phyloP scores from a whole-genome alignment of 2,113 vertebrate species.

The Cryptotis parvus region DNA sequence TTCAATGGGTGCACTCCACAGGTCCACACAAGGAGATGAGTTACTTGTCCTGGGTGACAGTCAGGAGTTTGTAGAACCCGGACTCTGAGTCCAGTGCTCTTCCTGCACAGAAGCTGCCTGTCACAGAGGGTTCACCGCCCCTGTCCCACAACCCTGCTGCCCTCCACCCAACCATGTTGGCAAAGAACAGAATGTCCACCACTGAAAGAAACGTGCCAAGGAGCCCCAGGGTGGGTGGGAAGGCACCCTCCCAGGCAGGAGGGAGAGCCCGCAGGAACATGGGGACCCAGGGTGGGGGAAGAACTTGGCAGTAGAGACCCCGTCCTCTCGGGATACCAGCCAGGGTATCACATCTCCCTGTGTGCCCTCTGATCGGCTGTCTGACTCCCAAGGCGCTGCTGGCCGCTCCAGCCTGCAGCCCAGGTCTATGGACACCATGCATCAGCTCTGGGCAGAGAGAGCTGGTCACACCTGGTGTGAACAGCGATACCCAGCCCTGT shows the following conservation, averaged over 20 bases:
- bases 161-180: too few species aligned
- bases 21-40: too few species aligned
- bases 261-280: neutral
- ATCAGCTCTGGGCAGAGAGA: neutral
- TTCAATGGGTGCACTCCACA: accelerated
- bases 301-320: neutral
- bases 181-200: neutral
- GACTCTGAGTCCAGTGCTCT: neutral
- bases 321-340: neutral
- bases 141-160: neutral
- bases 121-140: neutral
- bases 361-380: neutral
- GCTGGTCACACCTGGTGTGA: neutral
- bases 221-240: neutral
- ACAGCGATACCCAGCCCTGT: accelerated
- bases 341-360: neutral
- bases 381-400: neutral
- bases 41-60: neutral
- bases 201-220: neutral
- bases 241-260: neutral
- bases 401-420: neutral
- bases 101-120: neutral
- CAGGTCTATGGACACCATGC: neutral
- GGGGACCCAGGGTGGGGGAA: accelerated
- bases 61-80: neutral